Evolutionary conservation across 2,888 invertebrate genomes (phyloP), one percentile per base, ranked within the genome.

Genomic region (Lepidochrysops patricia): DNA sequence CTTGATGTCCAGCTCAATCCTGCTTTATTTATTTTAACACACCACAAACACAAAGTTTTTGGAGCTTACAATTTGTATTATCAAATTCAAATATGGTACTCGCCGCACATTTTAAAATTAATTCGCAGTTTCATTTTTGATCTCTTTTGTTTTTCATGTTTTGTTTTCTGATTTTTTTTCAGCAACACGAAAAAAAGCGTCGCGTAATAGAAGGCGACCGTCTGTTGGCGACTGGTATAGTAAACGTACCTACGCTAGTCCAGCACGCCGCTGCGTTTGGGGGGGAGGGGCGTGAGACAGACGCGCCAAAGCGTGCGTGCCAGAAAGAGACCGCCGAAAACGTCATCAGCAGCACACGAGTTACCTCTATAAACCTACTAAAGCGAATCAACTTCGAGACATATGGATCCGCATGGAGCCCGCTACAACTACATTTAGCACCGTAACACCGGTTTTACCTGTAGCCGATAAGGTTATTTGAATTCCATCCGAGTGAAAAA

Each of bases 401-500:
- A 70, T 74, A 77, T 76, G 72, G 75, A 76, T 72, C 71, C 70
- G 70, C 72, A 67, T 65, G 69, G 68, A 64, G 70, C 68, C 68
- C 65, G 58, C 64, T 65, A 68, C 72, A 63, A 74, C 63, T 74
- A 64, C 67, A 79, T 73, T 79, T 79, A 79, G 64, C 70, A 72
- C 70, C 64, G 66, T 86, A 78, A 83, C 82, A 86, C 81, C 72
- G 79, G 88, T 86, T 84, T 83, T 84, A 87, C 86, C 85, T 88
- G 86, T 78, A 81, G 78, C 84, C 80, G 82, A 83, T 87, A 86
- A 84, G 82, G 82, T 78, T 81, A 84, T 86, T 85, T 79, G 79
- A 84, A 89, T 88, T 84, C 87, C 83, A 79, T 76, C 70, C 70
- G 87, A 83, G 84, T 77, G 85, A 88, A 82, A 84, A 87, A 84